Conservation (phyloP, 2,888 invertebrate species). For the Petrolisthes cinctipes region DNA sequence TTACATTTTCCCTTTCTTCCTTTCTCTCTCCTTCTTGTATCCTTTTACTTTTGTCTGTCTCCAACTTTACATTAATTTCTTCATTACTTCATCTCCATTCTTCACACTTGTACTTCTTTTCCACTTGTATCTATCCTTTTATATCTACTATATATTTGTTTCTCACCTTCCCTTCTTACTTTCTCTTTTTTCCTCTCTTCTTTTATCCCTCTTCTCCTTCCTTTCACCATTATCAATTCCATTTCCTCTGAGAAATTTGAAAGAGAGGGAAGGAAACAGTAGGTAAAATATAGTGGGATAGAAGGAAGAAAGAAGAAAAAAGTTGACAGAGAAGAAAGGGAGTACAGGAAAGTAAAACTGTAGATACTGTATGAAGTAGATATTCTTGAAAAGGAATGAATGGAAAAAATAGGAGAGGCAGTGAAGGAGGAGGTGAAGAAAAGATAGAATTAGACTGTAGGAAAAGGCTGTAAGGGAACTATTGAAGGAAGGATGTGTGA, state of each 20-base stretch:
- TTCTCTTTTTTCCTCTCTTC: too few relatives aligned
- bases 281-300: not conserved
- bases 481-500: not conserved
- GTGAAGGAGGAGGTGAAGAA: not conserved
- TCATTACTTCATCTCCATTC: not conserved
- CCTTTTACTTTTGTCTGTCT: constrained; percentile 12
- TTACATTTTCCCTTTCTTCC: not conserved
- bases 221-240: too few relatives aligned
- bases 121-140: too few relatives aligned
- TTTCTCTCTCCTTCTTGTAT: constrained; percentile 22
- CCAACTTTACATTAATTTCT: constrained; percentile 15
- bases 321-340: not conserved
- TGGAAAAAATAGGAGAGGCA: not conserved
- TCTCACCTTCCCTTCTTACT: too few relatives aligned
- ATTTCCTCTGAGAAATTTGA: not conserved
- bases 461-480: not conserved
- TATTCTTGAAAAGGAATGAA: not conserved
- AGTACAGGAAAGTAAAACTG: too few relatives aligned
- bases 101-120: too few relatives aligned
- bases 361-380: too few relatives aligned
- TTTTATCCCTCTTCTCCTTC: too few relatives aligned
- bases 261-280: not conserved
- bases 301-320: not conserved
- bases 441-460: not conserved
- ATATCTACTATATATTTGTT: too few relatives aligned